These are phyloP conservation scores for Venusia cambrica DNA, from an alignment of 2,888 invertebrate species.

Conservation along the genomic window DNA sequence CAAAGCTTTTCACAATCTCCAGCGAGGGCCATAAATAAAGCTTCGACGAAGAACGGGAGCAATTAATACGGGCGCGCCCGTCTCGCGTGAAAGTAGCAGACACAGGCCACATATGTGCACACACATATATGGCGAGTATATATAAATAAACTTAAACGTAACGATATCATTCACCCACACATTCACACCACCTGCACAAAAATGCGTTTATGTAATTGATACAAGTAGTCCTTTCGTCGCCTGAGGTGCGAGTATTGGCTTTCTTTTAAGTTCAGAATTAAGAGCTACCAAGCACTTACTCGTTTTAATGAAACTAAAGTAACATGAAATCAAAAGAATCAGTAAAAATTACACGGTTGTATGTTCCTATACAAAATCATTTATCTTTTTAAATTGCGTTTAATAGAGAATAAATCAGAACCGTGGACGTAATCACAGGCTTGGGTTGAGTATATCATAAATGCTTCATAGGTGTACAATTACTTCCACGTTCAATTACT, in stretches of 20 bases:
- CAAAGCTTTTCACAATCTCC: conserved; percentile 77
- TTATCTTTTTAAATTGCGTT: conserved; percentile 59
- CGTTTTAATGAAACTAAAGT: background rate
- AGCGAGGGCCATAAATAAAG: conserved; percentile 76
- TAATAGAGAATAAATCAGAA: conserved; percentile 66
- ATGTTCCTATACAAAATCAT: conserved; percentile 38
- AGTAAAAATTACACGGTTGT: conserved; percentile 19
- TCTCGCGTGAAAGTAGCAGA: conserved; percentile 73
- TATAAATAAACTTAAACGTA: conserved; percentile 27
- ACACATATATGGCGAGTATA: conserved; percentile 35
- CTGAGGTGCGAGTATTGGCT: conserved; percentile 8
- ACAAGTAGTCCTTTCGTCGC: conserved; percentile 18
- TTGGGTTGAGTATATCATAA: conserved; percentile 55
- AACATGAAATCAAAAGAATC: conserved; percentile 8
- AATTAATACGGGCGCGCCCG: conserved; percentile 79
- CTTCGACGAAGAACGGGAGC: conserved; percentile 78
- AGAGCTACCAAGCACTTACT: conserved; percentile 4
- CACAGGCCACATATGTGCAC: conserved; percentile 56
- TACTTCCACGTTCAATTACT: conserved; percentile 62
- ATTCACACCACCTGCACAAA: conserved; percentile 11
- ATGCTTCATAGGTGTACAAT: conserved; percentile 62
- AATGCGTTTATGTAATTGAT: conserved; percentile 24
- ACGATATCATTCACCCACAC: conserved; percentile 26
- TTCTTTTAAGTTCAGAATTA: conserved; percentile 13
- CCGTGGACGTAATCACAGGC: conserved; percentile 59